These are phyloP conservation scores for Platorchestia sp. DNA, from an alignment of 1,140 invertebrate species.

Conservation along the genomic window DNA sequence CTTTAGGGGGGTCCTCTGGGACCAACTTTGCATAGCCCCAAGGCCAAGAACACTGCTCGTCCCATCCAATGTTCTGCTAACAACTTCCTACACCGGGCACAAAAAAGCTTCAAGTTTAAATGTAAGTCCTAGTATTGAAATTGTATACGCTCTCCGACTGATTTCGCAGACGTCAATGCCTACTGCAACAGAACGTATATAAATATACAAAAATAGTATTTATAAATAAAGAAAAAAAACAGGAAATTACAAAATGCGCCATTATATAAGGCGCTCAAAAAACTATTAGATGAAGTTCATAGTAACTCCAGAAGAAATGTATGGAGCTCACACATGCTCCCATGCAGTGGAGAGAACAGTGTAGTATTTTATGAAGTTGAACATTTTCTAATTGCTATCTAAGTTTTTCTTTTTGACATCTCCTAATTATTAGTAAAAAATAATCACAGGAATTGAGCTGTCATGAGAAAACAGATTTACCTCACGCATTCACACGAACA, in stretches of 20 bases:
- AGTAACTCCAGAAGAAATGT: neutral
- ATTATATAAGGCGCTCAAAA: constrained; percentile 18
- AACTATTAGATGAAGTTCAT: neutral
- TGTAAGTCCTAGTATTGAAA: neutral
- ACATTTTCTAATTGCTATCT: constrained; percentile 7
- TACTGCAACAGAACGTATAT: constrained; percentile 47
- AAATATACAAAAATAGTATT: constrained; percentile 50
- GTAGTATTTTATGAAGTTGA: neutral
- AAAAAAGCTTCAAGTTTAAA: constrained; percentile 8
- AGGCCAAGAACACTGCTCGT: constrained; percentile 36
- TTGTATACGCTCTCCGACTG: constrained; percentile 25
- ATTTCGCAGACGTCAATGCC: neutral
- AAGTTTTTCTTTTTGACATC: constrained; percentile 4
- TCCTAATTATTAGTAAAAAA: constrained; percentile 1
- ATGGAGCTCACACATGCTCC: neutral
- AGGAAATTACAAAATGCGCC: neutral
- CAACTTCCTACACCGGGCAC: neutral
- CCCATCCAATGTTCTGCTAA: constrained; percentile 27
- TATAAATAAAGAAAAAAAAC: constrained; percentile 40
- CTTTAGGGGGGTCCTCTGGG: neutral
- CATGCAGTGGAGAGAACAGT: neutral
- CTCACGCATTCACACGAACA: constrained; percentile 45
- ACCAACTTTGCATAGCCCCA: constrained; percentile 44
- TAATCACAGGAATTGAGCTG: constrained; percentile 47
- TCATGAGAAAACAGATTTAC: constrained; percentile 50